Evolutionary conservation across 2,797 vertebrate species (phyloP).

Genomic region (Platalea minor): DNA sequence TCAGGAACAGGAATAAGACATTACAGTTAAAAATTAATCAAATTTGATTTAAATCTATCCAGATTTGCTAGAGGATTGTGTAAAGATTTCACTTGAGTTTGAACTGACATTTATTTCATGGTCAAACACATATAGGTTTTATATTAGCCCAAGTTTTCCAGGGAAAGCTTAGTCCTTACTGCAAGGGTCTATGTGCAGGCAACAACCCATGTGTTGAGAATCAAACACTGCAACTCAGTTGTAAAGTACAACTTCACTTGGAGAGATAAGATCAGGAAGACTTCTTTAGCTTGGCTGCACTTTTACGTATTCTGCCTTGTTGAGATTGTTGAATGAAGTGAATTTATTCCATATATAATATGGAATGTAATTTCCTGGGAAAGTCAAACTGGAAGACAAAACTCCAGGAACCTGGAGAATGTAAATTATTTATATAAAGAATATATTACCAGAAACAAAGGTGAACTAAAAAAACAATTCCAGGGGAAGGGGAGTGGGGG

Average conservation of each 20-base stretch:
- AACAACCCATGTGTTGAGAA: not conserved
- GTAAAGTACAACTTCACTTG: not conserved
- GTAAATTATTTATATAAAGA: slow-evolving; percentile 18
- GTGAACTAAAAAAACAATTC: not conserved
- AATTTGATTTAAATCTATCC: not conserved
- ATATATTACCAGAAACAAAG: not conserved
- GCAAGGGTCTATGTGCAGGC: not conserved
- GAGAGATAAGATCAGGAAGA: not conserved
- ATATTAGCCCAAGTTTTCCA: not conserved
- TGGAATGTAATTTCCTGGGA: not conserved
- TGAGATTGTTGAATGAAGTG: not conserved
- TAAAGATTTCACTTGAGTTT: not conserved
- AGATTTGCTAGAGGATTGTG: not conserved
- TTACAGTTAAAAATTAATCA: not conserved
- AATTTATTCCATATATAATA: slow-evolving; percentile 8
- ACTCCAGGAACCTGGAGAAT: not conserved
- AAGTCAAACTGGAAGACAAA: not conserved
- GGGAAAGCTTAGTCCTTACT: not conserved
- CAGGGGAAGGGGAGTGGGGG: not conserved
- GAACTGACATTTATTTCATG: not conserved
- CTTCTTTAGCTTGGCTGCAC: not conserved
- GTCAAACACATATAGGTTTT: not conserved
- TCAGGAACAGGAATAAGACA: not conserved
- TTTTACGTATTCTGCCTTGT: not conserved
- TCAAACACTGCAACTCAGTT: not conserved